Base-by-base conservation (phyloP, 2,797 vertebrate genomes). In the Poecilia picta region DNA sequence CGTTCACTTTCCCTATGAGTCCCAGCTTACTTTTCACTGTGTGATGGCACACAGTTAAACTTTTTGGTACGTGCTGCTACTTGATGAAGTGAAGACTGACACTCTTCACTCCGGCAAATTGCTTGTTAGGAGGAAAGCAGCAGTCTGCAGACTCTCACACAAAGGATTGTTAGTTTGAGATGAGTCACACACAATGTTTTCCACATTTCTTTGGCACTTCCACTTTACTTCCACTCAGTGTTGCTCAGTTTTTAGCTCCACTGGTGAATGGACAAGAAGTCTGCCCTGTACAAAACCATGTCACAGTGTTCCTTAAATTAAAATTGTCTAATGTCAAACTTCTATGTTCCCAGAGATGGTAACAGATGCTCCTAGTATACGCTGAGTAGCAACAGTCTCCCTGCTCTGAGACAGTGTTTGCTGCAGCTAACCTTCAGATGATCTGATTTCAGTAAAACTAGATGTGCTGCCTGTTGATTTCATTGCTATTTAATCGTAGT, bases 41-140 rank as follows among this genome's bases (percentile, higher is more conserved):
- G 28, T 47, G 16, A 46, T 64, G 43, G 18, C 0, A 0, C 49
- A 74, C 33, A 39, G 33, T 55, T 55, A 74, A 53, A 74, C 73
- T n/a, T 55, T 51, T 74, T 55, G 73, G 73, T 43, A 57, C 2
- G 68, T 46, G 68, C 68, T 71, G 41, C 25, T 46, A 71, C 13
- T 15, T 71, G 23, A 71, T 71, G 36, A 74, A 74, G 53, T 43
- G 53, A n/a, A 59, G 57, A 62, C 31, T 45, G 41, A 62, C 43
- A 46, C 41, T 46, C 53, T 28, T 62, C 28, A 23, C 73, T 73
- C 45, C n/a, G 4, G 13, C 41, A 43, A 74, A 74, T n/a, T 57
- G 46, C 46, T 51, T 74, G 33, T 33, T 45, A 62, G 74, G n/a
- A 75, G 41, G n/a, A 62, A 75, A 55, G 73, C 7, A 74, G 72